A percentile compares a stretch with the other conserved stretches of the same genome.
Evolutionary conservation across 2,113 vertebrate species (phyloP).

Genomic region (Ciconia maguari): DNA sequence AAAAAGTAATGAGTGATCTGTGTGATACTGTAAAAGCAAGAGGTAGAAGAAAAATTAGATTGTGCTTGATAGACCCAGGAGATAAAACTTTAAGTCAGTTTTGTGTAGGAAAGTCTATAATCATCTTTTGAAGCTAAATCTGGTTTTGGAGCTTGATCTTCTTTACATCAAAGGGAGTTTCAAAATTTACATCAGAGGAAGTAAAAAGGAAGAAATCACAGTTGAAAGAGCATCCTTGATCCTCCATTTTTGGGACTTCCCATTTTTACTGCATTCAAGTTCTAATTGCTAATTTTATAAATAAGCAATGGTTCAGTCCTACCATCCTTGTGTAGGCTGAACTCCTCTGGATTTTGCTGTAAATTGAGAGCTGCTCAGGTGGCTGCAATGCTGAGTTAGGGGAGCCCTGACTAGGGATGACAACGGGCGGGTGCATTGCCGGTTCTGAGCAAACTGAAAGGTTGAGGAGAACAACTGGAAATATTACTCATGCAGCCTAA

Average conservation of each 20-base stretch:
- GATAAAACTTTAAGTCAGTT: conserved; percentile 8
- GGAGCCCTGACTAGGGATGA: neutral
- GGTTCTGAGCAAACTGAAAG: neutral
- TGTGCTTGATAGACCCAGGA: neutral
- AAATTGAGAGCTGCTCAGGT: neutral
- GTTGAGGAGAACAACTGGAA: neutral
- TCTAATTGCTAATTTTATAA: neutral
- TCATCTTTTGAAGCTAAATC: neutral
- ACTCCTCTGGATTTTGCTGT: neutral
- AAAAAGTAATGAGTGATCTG: neutral
- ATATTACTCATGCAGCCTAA: neutral
- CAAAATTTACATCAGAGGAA: neutral
- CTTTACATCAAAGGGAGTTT: neutral
- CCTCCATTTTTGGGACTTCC: neutral
- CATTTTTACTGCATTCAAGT: neutral
- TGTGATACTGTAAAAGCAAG: neutral
- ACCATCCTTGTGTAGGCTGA: neutral
- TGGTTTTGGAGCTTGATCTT: neutral
- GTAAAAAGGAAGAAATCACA: neutral
- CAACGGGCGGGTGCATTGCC: fast-evolving
- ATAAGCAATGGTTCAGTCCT: neutral
- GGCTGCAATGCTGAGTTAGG: neutral
- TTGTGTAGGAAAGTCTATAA: neutral
- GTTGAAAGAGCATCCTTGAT: neutral
- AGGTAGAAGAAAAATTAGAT: neutral